Conservation (phyloP, 2,888 invertebrate species). For the Sussaba pulchella region DNA sequence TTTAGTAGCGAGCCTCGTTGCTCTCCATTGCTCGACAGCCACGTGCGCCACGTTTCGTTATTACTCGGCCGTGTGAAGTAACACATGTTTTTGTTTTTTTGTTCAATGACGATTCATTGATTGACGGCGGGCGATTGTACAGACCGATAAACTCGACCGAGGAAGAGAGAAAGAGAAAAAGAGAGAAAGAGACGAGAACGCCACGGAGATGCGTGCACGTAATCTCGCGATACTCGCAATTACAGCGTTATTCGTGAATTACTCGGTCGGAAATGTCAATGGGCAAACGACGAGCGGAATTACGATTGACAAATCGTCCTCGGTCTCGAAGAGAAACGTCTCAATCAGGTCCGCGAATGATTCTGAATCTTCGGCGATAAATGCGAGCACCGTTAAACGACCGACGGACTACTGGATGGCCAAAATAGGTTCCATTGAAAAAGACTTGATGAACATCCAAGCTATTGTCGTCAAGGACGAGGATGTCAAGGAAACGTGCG, state of each 20-base stretch:
- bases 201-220: constrained; percentile 32
- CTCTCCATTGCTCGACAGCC: constrained; percentile 36
- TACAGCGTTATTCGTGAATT: constrained; percentile 30
- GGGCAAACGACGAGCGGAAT: background rate
- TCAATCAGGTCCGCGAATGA: background rate
- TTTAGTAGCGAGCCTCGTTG: constrained; percentile 26
- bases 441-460: constrained; percentile 67
- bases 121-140: constrained; percentile 24
- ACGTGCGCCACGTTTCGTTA: constrained; percentile 51
- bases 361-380: background rate
- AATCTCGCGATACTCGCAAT: constrained; percentile 28
- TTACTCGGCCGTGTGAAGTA: constrained; percentile 34
- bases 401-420: constrained; percentile 69
- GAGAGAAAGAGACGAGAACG: constrained; percentile 9
- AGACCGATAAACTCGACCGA: constrained; percentile 33
- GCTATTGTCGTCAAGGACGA: constrained; percentile 74
- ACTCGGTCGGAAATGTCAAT: background rate
- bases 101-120: constrained; percentile 30
- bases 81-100: constrained; percentile 48
- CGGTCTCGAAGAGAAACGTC: background rate
- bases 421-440: constrained; percentile 48
- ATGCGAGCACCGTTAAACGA: too few species aligned
- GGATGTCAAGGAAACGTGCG: constrained; percentile 58
- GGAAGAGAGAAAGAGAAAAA: constrained; percentile 20
- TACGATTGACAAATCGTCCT: constrained; percentile 1